Base-by-base conservation (phyloP, 2,113 vertebrate species). In the Neofelis nebulosa region DNA sequence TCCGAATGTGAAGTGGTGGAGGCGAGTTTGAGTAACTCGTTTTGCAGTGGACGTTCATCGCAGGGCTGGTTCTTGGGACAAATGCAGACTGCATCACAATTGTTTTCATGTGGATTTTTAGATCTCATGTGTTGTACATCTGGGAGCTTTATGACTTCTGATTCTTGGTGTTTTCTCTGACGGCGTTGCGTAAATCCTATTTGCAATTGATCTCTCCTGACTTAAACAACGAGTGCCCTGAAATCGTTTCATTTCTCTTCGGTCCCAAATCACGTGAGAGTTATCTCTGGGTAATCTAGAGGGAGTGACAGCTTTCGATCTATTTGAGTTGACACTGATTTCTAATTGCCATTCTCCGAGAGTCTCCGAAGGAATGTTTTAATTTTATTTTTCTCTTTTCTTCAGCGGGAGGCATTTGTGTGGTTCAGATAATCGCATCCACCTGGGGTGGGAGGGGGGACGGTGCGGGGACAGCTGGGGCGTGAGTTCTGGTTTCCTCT, bases 231-330 rank as follows among this genome's bases (percentile, higher is more conserved):
- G 55, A 69, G 9, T 71, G 61, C 38, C 21, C 1, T 9, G 27
- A 50, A 57, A 65, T 71, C 50, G 66, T 92, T 92, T 93, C 12
- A 48, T 38, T 97, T 89, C 55, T 81, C 38, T 92, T 76, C 76
- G 16, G 48, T 48, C 74, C 52, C 18, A 71, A 94, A 55, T 86
- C 84, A 38, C 48, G 13, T 9, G 55, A 90, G 90, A 73, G 33
- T 68, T 68, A 4, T 66, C 21, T 69, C 41, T 89, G 33, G 45
- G 23, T 78, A 69, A 36, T 7, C 5, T 4, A 4, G 36, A 36
- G 33, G 38, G 41, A 45, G 69, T 4, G 33, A 18, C 16, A 23
- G 15, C 29, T 91, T 95, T 73, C 36, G 10, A 0, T 95, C 18
- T 31, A 0, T 27, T 41, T 50, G 61, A 57, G n/a, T 76, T 93